These are phyloP conservation scores for Magallana angulata DNA, from an alignment of 1,140 invertebrate species.

Conservation along the genomic window DNA sequence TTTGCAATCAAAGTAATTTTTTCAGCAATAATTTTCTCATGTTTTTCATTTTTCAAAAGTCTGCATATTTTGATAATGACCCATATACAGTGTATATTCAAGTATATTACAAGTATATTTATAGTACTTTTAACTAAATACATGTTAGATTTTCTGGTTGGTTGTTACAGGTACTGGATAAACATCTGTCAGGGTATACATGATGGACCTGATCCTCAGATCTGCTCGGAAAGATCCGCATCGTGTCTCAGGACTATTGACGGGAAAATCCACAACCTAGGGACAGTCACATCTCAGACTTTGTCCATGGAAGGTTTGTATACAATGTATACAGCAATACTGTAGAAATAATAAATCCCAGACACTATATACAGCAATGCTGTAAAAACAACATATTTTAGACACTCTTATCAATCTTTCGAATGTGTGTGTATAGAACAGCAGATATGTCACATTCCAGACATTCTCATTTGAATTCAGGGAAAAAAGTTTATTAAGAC, in stretches of 20 bases:
- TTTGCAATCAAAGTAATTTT: too few relatives aligned
- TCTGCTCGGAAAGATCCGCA: constrained; percentile 59
- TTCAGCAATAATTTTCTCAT: too few relatives aligned
- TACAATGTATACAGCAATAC: neutral
- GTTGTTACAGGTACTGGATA: constrained; percentile 90
- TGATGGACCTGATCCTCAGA: constrained; percentile 45
- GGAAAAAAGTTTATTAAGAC: too few relatives aligned
- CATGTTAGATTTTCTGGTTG: neutral
- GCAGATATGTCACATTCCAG: too few relatives aligned
- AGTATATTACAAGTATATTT: neutral
- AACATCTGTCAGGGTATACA: constrained; percentile 86
- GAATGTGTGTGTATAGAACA: too few relatives aligned
- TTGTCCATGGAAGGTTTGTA: constrained; percentile 63
- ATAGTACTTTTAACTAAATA: neutral
- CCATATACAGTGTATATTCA: too few relatives aligned
- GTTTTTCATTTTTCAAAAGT: too few relatives aligned
- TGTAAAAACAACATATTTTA: too few relatives aligned
- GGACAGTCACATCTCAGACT: constrained; percentile 60
- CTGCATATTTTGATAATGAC: too few relatives aligned
- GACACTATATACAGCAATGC: neutral
- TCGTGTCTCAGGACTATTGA: constrained; percentile 61
- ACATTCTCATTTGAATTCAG: too few relatives aligned
- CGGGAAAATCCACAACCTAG: constrained; percentile 61
- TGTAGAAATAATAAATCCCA: neutral
- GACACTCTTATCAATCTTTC: too few relatives aligned